Conservation (phyloP, 2,113 vertebrate species). For the Dromaius novaehollandiae region DNA sequence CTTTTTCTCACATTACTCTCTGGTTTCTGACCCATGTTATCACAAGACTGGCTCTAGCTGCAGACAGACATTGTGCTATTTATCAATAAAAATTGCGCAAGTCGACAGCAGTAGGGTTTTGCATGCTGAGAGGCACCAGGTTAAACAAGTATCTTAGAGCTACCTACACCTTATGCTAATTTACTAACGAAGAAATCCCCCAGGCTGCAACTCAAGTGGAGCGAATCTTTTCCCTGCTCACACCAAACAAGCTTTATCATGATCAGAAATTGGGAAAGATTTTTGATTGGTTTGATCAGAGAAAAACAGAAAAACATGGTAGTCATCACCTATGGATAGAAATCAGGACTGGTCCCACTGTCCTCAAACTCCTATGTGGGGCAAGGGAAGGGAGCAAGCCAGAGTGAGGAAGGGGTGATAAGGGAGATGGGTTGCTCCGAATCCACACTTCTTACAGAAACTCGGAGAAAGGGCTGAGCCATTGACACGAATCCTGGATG, state of each 20-base stretch:
- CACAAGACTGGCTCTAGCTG: background rate
- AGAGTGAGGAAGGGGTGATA: background rate
- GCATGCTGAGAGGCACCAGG: accelerated
- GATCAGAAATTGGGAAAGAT: background rate
- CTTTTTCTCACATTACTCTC: background rate
- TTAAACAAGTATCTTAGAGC: background rate
- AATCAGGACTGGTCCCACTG: background rate
- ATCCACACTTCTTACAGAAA: accelerated
- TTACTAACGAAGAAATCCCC: background rate
- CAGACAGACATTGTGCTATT: background rate
- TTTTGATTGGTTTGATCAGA: background rate
- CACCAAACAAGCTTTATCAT: background rate
- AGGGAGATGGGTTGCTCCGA: background rate
- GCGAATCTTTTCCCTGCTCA: background rate
- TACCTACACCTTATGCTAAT: background rate
- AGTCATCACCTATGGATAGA: background rate
- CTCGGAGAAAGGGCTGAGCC: background rate
- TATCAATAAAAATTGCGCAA: background rate
- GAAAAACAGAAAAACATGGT: background rate
- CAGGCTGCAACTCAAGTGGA: background rate
- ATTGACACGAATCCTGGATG: background rate
- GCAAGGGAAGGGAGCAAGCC: background rate
- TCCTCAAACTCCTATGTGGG: background rate
- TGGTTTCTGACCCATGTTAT: background rate
- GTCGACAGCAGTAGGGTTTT: background rate